Conservation (phyloP, 2,888 invertebrate genomes). For the Baronia brevicornis region DNA sequence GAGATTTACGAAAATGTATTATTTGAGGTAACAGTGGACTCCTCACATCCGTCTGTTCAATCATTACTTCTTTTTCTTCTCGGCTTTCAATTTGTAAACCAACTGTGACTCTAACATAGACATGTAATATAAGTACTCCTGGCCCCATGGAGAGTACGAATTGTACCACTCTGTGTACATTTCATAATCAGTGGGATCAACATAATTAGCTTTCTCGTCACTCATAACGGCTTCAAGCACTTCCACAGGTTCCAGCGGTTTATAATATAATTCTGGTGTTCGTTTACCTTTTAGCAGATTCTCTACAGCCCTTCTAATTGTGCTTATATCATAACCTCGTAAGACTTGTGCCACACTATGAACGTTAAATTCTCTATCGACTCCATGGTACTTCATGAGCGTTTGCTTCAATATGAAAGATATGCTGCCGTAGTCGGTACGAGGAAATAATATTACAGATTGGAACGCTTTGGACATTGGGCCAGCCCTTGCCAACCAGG, state of each 20-base stretch:
- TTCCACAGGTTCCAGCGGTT: constrained; percentile 70
- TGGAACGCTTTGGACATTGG: constrained; percentile 75
- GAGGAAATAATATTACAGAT: constrained; percentile 70
- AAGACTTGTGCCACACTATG: constrained; percentile 73
- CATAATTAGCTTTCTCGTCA: constrained; percentile 38
- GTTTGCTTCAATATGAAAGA: constrained; percentile 70
- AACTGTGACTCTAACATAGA: constrained; percentile 47
- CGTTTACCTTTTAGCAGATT: constrained; percentile 61
- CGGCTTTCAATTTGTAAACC: constrained; percentile 43
- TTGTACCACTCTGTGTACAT: constrained; percentile 69
- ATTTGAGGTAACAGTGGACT: no score
- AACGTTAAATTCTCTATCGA: constrained; percentile 76
- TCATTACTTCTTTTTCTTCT: constrained; percentile 46
- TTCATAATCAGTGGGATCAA: constrained; percentile 53
- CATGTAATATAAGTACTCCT: constrained; percentile 42
- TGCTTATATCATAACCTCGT: constrained; percentile 68
- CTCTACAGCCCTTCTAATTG: constrained; percentile 58
- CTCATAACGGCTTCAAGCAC: constrained; percentile 60
- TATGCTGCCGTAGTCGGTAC: constrained; percentile 77
- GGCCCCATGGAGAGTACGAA: constrained; percentile 46
- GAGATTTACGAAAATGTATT: no score
- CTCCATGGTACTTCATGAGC: constrained; percentile 75
- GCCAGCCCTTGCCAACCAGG: constrained; percentile 74
- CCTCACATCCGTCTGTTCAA: no score
- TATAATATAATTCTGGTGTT: constrained; percentile 65